These are phyloP conservation scores for Ictidomys tridecemlineatus DNA, from an alignment of 2,113 vertebrate genomes.

Conservation along the genomic window DNA sequence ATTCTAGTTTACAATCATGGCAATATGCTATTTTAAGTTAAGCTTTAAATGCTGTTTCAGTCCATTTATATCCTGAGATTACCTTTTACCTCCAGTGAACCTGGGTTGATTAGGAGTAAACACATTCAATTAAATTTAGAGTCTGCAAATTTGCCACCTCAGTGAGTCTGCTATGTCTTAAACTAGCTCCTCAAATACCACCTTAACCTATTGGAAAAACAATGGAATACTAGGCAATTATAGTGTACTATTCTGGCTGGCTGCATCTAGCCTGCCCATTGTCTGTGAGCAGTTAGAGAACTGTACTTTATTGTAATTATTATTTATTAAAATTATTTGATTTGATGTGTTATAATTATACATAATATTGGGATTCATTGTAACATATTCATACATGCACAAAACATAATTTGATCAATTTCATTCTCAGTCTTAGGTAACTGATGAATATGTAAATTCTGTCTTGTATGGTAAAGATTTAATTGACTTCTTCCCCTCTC, in stretches of 20 bases:
- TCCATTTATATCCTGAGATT: background rate
- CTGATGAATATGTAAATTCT: background rate
- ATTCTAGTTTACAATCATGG: background rate
- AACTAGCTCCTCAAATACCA: background rate
- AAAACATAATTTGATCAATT: too few relatives aligned
- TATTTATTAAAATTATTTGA: too few relatives aligned
- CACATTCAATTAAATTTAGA: background rate
- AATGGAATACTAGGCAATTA: background rate
- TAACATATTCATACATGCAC: too few relatives aligned
- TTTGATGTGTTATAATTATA: too few relatives aligned
- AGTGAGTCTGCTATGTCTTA: background rate
- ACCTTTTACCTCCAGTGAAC: background rate
- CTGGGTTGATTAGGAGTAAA: background rate
- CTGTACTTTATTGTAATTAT: background rate
- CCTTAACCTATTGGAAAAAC: background rate
- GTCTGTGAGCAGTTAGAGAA: background rate
- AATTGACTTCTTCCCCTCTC: background rate
- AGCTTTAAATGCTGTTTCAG: background rate
- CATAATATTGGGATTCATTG: too few relatives aligned
- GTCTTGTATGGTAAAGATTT: background rate
- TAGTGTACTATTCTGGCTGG: fast-evolving
- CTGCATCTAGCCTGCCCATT: background rate
- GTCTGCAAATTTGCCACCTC: background rate
- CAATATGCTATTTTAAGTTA: constrained; percentile 7
- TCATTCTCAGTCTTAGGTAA: background rate